These are phyloP conservation scores for Pachymerium ferrugineum DNA, from an alignment of 2,888 invertebrate species.

Conservation along the genomic window DNA sequence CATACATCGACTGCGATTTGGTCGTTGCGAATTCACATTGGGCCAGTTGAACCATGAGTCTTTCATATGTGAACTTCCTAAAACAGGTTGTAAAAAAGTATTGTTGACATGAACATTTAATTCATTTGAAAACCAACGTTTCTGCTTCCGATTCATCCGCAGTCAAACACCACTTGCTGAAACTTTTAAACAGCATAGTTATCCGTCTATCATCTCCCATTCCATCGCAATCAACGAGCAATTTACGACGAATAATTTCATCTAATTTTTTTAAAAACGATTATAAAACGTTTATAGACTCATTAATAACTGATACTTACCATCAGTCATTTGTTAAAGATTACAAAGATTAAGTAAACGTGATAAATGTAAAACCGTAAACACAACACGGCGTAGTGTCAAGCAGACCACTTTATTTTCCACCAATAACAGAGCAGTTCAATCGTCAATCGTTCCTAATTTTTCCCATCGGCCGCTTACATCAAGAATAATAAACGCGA, in stretches of 20 bases:
- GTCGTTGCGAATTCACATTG: slow-evolving; percentile 83
- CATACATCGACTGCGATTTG: slow-evolving; percentile 70
- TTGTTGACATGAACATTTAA: background rate
- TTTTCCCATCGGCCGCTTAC: background rate
- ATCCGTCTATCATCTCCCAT: slow-evolving; percentile 90
- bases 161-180: slow-evolving; percentile 46
- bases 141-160: slow-evolving; percentile 44
- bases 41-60: slow-evolving; percentile 72
- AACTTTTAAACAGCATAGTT: slow-evolving; percentile 73
- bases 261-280: slow-evolving; percentile 59
- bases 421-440: background rate
- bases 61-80: slow-evolving; percentile 59
- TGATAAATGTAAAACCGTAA: no score
- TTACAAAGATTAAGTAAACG: no score
- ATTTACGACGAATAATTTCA: slow-evolving; percentile 82
- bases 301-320: background rate
- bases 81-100: slow-evolving; percentile 30
- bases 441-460: background rate
- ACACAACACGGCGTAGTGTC: no score
- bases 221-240: slow-evolving; percentile 94
- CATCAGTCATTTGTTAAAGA: no score
- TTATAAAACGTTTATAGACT: background rate
- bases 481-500: background rate
- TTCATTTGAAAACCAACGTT: slow-evolving; percentile 40
- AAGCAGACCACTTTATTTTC: no score